Percentiles rank a stretch among this genome's conserved stretches.
Conservation (phyloP, 2,113 vertebrate genomes). For the Todiramphus chloris region DNA sequence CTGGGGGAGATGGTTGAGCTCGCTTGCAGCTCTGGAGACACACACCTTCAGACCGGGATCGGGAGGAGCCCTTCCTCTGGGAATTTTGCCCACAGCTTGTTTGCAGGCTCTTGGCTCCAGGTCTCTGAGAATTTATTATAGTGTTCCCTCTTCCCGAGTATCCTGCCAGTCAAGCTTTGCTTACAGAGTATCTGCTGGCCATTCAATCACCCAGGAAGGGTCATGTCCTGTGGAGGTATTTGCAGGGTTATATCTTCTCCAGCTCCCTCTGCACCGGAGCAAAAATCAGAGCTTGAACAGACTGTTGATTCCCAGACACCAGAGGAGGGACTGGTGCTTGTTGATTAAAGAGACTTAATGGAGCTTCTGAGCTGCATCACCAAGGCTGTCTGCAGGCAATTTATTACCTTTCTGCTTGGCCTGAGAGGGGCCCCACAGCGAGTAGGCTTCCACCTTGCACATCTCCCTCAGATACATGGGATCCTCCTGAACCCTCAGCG, state of each 20-base stretch:
- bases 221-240: not conserved
- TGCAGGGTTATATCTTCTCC: not conserved
- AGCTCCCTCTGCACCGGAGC: not conserved
- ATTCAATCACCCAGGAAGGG: not conserved
- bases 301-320: not conserved
- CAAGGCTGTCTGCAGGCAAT: not conserved
- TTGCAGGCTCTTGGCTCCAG: not conserved
- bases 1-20: not conserved
- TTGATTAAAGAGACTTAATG: not conserved
- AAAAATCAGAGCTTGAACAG: not conserved
- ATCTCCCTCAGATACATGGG: not conserved
- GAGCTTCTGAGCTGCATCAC: not conserved
- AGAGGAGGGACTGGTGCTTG: not conserved
- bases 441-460: not conserved
- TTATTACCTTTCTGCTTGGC: not conserved
- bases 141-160: not conserved
- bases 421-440: accelerated
- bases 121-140: not conserved
- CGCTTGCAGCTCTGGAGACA: accelerated
- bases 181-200: not conserved
- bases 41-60: not conserved
- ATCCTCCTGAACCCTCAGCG: not conserved
- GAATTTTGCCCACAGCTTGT: not conserved
- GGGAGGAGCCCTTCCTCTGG: not conserved
- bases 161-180: not conserved